Percentiles rank a stretch among this genome's conserved stretches.
Conservation (phyloP, 2,888 invertebrate genomes). For the Glaucopsyche alexis region DNA sequence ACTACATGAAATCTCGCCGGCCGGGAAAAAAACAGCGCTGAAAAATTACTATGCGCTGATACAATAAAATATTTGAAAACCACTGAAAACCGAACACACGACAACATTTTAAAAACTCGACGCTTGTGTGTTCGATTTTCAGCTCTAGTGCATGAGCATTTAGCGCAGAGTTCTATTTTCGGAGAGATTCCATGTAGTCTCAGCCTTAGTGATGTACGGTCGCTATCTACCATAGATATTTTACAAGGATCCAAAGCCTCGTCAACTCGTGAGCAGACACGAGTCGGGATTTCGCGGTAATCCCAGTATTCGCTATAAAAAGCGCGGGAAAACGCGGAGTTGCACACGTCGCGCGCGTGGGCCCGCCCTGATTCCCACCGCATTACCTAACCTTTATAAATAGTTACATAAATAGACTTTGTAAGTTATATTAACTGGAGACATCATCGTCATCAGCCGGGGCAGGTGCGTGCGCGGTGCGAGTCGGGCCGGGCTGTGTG, state of each 20-base stretch:
- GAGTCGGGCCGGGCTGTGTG: background rate
- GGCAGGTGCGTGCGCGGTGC: background rate
- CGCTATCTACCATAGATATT: too few relatives aligned
- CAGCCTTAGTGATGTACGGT: too few relatives aligned
- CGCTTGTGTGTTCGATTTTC: too few relatives aligned
- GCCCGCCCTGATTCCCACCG: constrained; percentile 31
- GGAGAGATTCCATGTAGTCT: too few relatives aligned
- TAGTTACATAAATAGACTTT: constrained; percentile 35
- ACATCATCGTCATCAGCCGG: constrained; percentile 1
- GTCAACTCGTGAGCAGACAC: background rate
- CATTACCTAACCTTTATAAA: constrained; percentile 31
- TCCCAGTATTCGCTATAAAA: constrained; percentile 20
- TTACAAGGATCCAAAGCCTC: background rate
- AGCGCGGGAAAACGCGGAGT: constrained; percentile 23
- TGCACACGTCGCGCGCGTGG: constrained; percentile 38
- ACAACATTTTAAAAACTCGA: too few relatives aligned
- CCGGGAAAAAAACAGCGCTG: too few relatives aligned
- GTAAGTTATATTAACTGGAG: constrained; percentile 35
- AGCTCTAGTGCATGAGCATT: too few relatives aligned
- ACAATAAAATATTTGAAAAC: too few relatives aligned
- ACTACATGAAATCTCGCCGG: too few relatives aligned
- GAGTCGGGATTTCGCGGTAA: background rate
- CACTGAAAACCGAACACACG: too few relatives aligned
- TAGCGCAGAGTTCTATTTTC: too few relatives aligned
- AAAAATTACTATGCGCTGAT: too few relatives aligned